Evolutionary conservation across 2,113 vertebrate species (phyloP), one percentile per base, ranked within the genome.

Genomic region (Myxocyprinus asiaticus): DNA sequence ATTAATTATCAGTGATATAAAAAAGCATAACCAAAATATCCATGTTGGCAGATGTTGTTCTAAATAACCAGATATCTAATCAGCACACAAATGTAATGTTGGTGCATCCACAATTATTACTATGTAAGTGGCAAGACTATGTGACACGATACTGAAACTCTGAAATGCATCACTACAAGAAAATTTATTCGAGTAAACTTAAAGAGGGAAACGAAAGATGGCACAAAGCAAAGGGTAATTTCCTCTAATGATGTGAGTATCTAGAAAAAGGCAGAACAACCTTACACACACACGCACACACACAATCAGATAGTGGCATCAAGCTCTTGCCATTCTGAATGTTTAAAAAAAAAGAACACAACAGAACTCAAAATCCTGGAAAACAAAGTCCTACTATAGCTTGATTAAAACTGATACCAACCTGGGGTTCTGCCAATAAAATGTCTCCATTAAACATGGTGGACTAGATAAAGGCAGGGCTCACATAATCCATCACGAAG

Each of bases 201-300:
- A 53, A 48, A 12, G 45, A 63, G 76, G 82, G 82, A 85, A 77
- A 71, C 67, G 75, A 89, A 74, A 74, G 45, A 63, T n/a, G 45
- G 62, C 45, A 74, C 45, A 50, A 74, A 63, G 45, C 71, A 74
- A 14, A 63, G 10, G 56, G 10, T 74, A 10, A 47, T 63, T 74
- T 74, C 71, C 71, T 63, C 71, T 62, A 61, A 74, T 17, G 15
- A 42, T 51, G 67, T 48, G 5, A 48, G 47, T 33, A 33, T 33
- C 22, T 33, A 33, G 22, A 1, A 33, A 33, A 33, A 33, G 22
- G 22, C 22, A 33, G 22, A 33, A 33, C 22, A 33, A 33, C 22
- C 22, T 33, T 33, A 56, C 9, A 51, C 15, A 48, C n/a, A 9
- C 70, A 47, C 5, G 11, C 44, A 9, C 48, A 42, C n/a, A 61